phyloP scores from a whole-genome alignment of 2,797 vertebrate genomes.

The Phalanger gymnotis region DNA sequence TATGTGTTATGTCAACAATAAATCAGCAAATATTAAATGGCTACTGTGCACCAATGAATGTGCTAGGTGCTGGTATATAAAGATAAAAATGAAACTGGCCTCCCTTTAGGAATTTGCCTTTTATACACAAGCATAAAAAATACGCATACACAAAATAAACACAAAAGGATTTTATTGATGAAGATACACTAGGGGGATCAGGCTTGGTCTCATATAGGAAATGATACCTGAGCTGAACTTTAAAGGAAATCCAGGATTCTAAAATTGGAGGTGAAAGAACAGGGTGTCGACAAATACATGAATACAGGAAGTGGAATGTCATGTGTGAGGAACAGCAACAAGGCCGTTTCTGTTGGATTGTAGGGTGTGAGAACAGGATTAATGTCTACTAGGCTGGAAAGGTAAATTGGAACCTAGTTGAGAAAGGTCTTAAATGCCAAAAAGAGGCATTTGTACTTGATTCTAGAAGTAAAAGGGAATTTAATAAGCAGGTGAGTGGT shows the following conservation, averaged over 20 bases:
- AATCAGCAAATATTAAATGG: background rate
- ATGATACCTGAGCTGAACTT: background rate
- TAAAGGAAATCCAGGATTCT: background rate
- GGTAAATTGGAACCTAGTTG: background rate
- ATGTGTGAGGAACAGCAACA: background rate
- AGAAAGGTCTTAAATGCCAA: background rate
- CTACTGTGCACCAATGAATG: background rate
- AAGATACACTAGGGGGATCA: background rate
- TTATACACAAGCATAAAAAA: background rate
- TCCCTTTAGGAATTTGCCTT: background rate
- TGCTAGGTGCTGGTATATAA: background rate
- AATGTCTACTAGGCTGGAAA: background rate
- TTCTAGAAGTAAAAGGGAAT: background rate
- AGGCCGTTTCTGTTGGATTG: background rate
- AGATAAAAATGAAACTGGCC: background rate
- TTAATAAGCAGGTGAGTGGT: background rate
- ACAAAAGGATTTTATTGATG: background rate
- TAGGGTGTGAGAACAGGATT: background rate
- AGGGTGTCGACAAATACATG: background rate
- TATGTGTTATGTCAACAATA: background rate
- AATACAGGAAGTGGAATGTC: background rate
- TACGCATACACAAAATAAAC: background rate
- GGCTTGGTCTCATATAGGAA: background rate
- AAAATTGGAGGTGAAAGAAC: background rate
- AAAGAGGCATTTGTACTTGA: background rate